Evolutionary conservation across 1,140 invertebrate species (phyloP), one percentile per base, ranked within the genome.

Genomic region (Eciton burchellii): DNA sequence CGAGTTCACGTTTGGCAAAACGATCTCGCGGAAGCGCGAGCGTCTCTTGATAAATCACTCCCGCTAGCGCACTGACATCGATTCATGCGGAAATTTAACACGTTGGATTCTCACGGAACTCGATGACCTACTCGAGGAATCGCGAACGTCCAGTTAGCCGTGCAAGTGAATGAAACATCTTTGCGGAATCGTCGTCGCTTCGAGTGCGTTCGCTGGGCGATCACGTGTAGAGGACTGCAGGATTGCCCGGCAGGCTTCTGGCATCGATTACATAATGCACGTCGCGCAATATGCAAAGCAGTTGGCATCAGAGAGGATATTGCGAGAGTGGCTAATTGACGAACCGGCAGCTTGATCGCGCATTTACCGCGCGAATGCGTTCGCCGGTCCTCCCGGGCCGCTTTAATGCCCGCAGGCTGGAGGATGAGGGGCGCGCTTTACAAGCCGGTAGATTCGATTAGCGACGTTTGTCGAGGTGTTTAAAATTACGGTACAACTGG

Each of bases 401-500:
- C 68, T 82, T 86, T 68, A 60, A 82, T 82, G 35, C 6, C 79
- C 84, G 59, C 70, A 14, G 68, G 29, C 24, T 16, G 6, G 47
- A 19, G 47, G 26, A n/a, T 19, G 45, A 73, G 16, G 84, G 77
- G 54, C 12, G 56, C 26, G 65, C 81, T 84, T 79, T 56, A 62
- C 68, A 77, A 60, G 29, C 73, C 81, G 45, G 14, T 3, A 73
- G 57, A 88, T 88, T 87, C 26, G 60, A 87, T 87, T 87, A 88
- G 72, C 70, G 49, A 73, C 71, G 82, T 87, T 84, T 72, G 65
- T 68, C 83, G 77, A 77, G 52, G 59, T 84, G 59, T 88, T 87
- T 85, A 82, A 88, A 88, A 83, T 88, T 85, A 81, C 47, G 35
- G 82, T 56, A 85, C 83, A 71, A 85, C 68, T 45, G 73, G n/a